Conservation (phyloP, 2,797 vertebrate genomes). For the Eospalax fontanierii region DNA sequence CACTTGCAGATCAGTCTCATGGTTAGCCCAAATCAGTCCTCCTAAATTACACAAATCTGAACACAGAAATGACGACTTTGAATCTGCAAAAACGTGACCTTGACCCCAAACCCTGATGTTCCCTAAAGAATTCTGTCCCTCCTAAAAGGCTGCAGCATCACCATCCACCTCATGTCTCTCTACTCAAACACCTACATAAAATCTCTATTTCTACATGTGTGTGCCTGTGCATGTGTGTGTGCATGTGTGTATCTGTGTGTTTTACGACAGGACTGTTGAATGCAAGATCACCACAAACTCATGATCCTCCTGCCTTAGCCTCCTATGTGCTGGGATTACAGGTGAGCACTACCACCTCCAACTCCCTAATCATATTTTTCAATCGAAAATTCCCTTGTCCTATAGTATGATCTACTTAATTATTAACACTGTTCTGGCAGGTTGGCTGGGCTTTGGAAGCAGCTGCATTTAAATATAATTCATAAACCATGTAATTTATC, state of each 20-base stretch:
- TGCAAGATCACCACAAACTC: neutral
- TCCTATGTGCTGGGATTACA: neutral
- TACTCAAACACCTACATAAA: neutral
- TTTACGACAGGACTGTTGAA: neutral
- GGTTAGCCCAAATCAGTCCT: conserved; percentile 4
- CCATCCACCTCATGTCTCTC: neutral
- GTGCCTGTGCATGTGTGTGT: too few species aligned
- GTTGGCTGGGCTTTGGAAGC: neutral
- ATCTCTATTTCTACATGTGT: too few species aligned
- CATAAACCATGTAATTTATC: conserved; percentile 16
- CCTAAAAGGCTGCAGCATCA: neutral
- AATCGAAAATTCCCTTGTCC: neutral
- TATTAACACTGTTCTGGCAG: neutral
- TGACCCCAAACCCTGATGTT: neutral
- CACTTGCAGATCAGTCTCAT: neutral
- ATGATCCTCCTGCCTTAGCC: neutral
- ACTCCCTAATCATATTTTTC: neutral
- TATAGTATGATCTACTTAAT: neutral
- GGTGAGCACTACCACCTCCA: neutral
- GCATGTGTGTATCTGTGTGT: neutral
- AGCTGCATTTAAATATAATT: conserved; percentile 31
- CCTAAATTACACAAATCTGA: conserved; percentile 41
- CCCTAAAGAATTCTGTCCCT: neutral
- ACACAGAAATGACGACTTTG: neutral
- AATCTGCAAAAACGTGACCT: conserved; percentile 16